Evolutionary conservation across 2,888 invertebrate species (phyloP).

Genomic region (Tachina lurida): DNA sequence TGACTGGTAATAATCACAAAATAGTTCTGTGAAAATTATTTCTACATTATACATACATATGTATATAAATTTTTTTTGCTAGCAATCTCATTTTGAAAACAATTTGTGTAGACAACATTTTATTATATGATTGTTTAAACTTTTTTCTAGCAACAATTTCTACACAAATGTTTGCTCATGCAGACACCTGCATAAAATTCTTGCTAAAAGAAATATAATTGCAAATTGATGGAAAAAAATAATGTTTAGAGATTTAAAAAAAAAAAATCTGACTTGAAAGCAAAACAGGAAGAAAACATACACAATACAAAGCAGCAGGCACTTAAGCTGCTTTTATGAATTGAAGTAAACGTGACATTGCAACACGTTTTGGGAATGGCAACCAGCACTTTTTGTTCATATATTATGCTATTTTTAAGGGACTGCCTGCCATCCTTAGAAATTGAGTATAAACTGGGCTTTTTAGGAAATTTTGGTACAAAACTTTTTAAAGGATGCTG

Average conservation of each 20-base stretch:
- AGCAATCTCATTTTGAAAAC: not conserved
- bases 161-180: not conserved
- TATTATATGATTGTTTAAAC: no score
- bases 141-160: not conserved
- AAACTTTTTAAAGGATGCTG: no score
- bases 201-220: constrained; percentile 1
- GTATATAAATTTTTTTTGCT: no score
- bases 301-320: constrained; percentile 30
- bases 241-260: not conserved
- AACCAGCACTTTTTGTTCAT: constrained; percentile 46
- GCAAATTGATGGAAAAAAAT: constrained; percentile 6
- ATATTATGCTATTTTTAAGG: not conserved
- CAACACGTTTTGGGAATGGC: constrained; percentile 48
- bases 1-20: no score
- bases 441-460: not conserved
- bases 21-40: no score
- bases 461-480: not conserved
- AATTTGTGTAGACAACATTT: not conserved
- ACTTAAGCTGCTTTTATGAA: constrained; percentile 36
- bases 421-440: constrained; percentile 26
- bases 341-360: constrained; percentile 58
- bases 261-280: not conserved
- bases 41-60: no score
- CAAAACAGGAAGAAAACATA: constrained; percentile 8
- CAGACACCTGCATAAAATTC: constrained; percentile 15